These are phyloP conservation scores for Zeuzera pyrina DNA, from an alignment of 2,888 invertebrate species.

Conservation along the genomic window DNA sequence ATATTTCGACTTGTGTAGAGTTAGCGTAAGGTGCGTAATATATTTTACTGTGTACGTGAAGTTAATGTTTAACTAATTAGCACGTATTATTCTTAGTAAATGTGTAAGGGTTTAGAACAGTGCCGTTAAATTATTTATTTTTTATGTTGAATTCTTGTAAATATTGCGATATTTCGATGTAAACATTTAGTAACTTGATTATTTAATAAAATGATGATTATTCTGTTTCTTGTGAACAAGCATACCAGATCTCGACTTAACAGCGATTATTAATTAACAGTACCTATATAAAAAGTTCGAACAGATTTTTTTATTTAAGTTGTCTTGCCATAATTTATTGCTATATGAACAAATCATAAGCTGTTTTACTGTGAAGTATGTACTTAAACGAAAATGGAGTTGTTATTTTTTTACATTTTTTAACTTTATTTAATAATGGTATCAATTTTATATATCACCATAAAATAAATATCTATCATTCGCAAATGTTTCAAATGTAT, in stretches of 20 bases:
- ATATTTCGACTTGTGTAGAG: conserved; percentile 35
- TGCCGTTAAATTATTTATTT: conserved; percentile 71
- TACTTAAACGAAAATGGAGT: conserved; percentile 15
- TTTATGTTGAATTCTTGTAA: conserved; percentile 68
- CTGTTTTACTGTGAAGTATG: conserved; percentile 10
- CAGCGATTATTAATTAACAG: conserved; percentile 36
- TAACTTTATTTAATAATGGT: not conserved
- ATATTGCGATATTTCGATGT: conserved; percentile 60
- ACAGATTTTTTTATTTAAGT: conserved; percentile 11
- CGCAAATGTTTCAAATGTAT: conserved; percentile 44
- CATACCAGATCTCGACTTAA: conserved; percentile 46
- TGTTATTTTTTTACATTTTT: conserved; percentile 13
- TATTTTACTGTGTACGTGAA: conserved; percentile 50
- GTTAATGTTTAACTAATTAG: conserved; percentile 46
- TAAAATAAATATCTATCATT: conserved; percentile 31
- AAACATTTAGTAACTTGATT: conserved; percentile 58
- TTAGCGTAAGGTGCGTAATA: conserved; percentile 28
- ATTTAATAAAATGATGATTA: conserved; percentile 42
- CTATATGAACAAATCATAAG: conserved; percentile 7
- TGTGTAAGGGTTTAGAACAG: conserved; percentile 58
- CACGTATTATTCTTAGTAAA: conserved; percentile 54
- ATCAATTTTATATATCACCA: conserved; percentile 17
- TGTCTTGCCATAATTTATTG: conserved; percentile 27
- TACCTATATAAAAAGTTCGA: conserved; percentile 17
- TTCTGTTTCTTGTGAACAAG: conserved; percentile 26